Percentiles rank a stretch among this genome's conserved stretches.
These are phyloP conservation scores for Notospermus geniculatus DNA, from an alignment of 1,140 invertebrate genomes.

Conservation along the genomic window DNA sequence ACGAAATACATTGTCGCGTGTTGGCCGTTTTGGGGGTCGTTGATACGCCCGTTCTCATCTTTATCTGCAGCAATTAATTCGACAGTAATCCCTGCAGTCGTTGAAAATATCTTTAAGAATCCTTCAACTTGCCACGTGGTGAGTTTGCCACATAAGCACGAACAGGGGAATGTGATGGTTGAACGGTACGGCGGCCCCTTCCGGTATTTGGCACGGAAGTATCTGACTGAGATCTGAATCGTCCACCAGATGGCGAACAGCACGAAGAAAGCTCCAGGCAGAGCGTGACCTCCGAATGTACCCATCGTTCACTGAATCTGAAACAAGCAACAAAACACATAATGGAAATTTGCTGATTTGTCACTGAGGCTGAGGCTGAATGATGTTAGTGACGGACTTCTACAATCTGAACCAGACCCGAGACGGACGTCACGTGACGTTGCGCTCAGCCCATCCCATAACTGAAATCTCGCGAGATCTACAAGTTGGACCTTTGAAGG, in stretches of 20 bases:
- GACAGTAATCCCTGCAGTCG: conserved; percentile 50
- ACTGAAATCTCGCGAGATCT: too few relatives aligned
- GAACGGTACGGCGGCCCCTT: conserved; percentile 44
- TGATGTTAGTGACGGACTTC: too few relatives aligned
- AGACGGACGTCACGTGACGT: too few relatives aligned
- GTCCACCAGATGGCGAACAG: conserved; percentile 35
- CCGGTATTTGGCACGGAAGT: conserved; percentile 36
- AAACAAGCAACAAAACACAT: too few relatives aligned
- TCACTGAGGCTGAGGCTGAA: too few relatives aligned
- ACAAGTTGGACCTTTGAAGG: too few relatives aligned
- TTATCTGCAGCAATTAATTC: conserved; percentile 54
- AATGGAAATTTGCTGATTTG: too few relatives aligned
- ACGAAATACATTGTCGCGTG: conserved; percentile 63
- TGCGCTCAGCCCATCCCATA: too few relatives aligned
- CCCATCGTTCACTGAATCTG: too few relatives aligned
- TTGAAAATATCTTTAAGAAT: conserved; percentile 50
- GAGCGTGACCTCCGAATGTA: neutral
- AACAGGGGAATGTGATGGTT: conserved; percentile 43
- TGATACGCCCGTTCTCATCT: conserved; percentile 49
- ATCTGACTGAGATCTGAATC: conserved; percentile 47
- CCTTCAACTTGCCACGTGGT: conserved; percentile 48
- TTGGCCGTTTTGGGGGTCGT: conserved; percentile 56
- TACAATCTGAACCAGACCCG: too few relatives aligned
- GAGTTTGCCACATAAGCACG: conserved; percentile 42
- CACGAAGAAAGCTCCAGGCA: neutral